phyloP scores from a whole-genome alignment of 2,797 vertebrate species.

The Botia kubotai region DNA sequence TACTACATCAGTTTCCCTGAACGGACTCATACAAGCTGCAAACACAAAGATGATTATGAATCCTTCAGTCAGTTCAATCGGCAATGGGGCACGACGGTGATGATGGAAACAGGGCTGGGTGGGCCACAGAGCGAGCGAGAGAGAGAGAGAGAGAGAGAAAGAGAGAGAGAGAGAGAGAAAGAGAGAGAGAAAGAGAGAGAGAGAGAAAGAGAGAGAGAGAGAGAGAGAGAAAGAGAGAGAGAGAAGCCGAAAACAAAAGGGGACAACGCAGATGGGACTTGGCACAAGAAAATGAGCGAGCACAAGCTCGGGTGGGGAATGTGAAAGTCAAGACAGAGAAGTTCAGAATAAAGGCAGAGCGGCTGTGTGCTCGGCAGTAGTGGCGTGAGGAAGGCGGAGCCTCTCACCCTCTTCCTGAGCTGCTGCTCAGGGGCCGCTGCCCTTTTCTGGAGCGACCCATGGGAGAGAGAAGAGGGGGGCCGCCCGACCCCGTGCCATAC shows the following conservation, averaged over 20 bases:
- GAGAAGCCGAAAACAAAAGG: neutral
- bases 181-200: too few relatives aligned
- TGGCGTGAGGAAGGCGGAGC: constrained; percentile 68
- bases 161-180: too few relatives aligned
- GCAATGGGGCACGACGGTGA: constrained; percentile 52
- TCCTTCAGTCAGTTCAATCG: constrained; percentile 49
- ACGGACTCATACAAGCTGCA: constrained; percentile 44
- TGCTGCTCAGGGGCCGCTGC: constrained; percentile 68
- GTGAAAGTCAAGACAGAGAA: neutral
- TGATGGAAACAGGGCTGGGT: constrained; percentile 40
- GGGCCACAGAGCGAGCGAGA: constrained; percentile 21
- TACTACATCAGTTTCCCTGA: constrained; percentile 19
- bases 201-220: too few relatives aligned
- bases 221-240: neutral
- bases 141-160: neutral
- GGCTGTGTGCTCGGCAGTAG: constrained; percentile 58
- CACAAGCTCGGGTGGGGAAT: neutral
- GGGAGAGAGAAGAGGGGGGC: constrained; percentile 77
- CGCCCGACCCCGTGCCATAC: constrained; percentile 72
- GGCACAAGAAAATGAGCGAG: neutral
- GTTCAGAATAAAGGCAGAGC: neutral
- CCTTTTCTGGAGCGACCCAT: constrained; percentile 66
- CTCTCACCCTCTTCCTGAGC: constrained; percentile 84
- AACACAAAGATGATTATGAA: constrained; percentile 43
- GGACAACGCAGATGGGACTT: neutral